A percentile compares a stretch with the other conserved stretches of the same genome.
phyloP scores from a whole-genome alignment of 2,888 invertebrate genomes.

The Enchytraeus crypticus region DNA sequence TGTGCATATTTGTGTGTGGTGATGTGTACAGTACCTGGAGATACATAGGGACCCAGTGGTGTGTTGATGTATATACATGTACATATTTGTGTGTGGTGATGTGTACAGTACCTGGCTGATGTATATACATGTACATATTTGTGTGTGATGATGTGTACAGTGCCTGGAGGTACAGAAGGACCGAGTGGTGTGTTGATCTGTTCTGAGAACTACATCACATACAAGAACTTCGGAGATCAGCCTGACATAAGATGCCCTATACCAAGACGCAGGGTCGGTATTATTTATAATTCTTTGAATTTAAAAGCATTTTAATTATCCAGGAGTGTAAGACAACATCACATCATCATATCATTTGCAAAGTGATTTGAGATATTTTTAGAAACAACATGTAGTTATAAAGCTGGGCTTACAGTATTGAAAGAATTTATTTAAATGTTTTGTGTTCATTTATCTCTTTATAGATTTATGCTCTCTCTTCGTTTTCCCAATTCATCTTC shows the following conservation, averaged over 20 bases:
- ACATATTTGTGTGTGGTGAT: too few relatives aligned
- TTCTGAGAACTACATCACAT: slow-evolving; percentile 96
- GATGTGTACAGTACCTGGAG: slow-evolving; percentile 61
- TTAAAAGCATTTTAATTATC: neutral
- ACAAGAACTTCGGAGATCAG: slow-evolving; percentile 97
- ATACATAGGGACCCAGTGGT: slow-evolving; percentile 95
- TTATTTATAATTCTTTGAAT: neutral
- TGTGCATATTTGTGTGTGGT: neutral
- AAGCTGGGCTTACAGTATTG: too few relatives aligned
- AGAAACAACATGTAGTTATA: neutral
- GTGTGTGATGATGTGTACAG: slow-evolving; percentile 48
- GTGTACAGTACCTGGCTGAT: too few relatives aligned
- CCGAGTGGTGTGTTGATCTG: slow-evolving; percentile 97
- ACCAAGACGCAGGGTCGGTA: slow-evolving; percentile 69
- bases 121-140: neutral
- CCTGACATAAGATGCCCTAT: slow-evolving; percentile 93
- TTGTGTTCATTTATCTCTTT: too few relatives aligned
- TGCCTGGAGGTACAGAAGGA: slow-evolving; percentile 83
- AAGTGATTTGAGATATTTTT: neutral
- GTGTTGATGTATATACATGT: slow-evolving; percentile 94
- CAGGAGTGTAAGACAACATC: too few relatives aligned
- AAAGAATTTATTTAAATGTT: too few relatives aligned
- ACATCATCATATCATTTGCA: neutral
- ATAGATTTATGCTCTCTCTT: too few relatives aligned
- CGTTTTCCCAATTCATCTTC: too few relatives aligned